Evolutionary conservation across 1,140 invertebrate species (phyloP).

Genomic region (Lordiphosa collinella): DNA sequence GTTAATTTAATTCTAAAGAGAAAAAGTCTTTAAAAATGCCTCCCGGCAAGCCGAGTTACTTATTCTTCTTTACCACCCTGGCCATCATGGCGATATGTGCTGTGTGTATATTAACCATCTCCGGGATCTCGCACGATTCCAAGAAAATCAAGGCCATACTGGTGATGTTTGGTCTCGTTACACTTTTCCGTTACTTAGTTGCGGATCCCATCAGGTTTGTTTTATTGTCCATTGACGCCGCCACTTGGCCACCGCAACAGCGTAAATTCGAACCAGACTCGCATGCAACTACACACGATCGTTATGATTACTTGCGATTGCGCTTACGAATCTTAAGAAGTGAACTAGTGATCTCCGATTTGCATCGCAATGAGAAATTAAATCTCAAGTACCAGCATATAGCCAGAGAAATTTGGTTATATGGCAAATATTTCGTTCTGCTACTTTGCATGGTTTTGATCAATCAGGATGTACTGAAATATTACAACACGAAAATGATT

Average conservation of each 20-base stretch:
- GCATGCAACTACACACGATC: slow-evolving; percentile 6
- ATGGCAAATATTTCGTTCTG: slow-evolving; percentile 34
- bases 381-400: slow-evolving; percentile 50
- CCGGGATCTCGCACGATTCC: slow-evolving; percentile 31
- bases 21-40: too few species aligned
- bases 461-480: background rate
- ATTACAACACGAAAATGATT: slow-evolving; percentile 26
- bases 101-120: slow-evolving; percentile 26
- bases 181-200: slow-evolving; percentile 14
- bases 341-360: slow-evolving; percentile 30
- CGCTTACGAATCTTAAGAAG: slow-evolving; percentile 16
- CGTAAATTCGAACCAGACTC: background rate
- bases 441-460: slow-evolving; percentile 27
- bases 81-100: background rate
- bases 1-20: too few species aligned
- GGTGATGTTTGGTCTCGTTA: slow-evolving; percentile 11
- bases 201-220: slow-evolving; percentile 30
- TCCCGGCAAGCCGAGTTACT: too few species aligned
- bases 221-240: slow-evolving; percentile 21
- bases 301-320: slow-evolving; percentile 25
- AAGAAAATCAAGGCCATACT: slow-evolving; percentile 25
- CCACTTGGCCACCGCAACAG: slow-evolving; percentile 22
- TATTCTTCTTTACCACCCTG: slow-evolving; percentile 17
- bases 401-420: slow-evolving; percentile 41
- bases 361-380: slow-evolving; percentile 47